These are phyloP conservation scores for Mamestra configurata DNA, from an alignment of 1,140 invertebrate genomes.

Conservation along the genomic window DNA sequence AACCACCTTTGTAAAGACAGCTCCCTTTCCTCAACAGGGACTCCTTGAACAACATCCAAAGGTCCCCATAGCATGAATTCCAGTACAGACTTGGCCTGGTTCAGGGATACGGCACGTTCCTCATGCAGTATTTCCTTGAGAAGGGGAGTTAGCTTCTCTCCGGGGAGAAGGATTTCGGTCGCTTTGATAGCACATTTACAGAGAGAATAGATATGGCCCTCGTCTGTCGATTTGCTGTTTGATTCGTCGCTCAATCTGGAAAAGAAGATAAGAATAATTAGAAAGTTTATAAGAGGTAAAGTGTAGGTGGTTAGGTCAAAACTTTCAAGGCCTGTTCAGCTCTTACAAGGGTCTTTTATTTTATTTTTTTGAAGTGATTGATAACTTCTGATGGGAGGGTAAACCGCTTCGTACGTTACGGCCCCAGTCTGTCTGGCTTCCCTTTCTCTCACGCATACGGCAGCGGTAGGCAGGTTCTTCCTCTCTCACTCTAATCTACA, in stretches of 20 bases:
- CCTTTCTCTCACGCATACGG: too few relatives aligned
- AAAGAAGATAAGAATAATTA: constrained; percentile 55
- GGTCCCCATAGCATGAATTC: constrained; percentile 96
- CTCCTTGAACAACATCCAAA: constrained; percentile 91
- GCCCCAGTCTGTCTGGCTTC: too few relatives aligned
- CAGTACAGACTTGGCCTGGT: constrained; percentile 92
- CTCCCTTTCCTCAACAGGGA: constrained; percentile 91
- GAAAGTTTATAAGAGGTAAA: background rate
- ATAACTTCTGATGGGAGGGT: too few relatives aligned
- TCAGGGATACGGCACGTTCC: constrained; percentile 92
- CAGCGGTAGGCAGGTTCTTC: too few relatives aligned
- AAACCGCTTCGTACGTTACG: too few relatives aligned
- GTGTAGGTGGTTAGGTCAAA: background rate
- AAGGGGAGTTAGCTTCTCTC: constrained; percentile 90
- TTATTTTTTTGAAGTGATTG: too few relatives aligned
- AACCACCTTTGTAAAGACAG: constrained; percentile 93
- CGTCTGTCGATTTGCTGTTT: constrained; percentile 84
- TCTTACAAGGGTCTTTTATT: too few relatives aligned
- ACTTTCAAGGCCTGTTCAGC: too few relatives aligned
- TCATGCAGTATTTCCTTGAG: constrained; percentile 91
- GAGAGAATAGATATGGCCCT: constrained; percentile 91
- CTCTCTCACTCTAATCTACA: too few relatives aligned
- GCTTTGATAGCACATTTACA: constrained; percentile 93
- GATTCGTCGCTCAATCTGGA: constrained; percentile 89
- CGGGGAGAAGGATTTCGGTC: constrained; percentile 90